phyloP scores from a whole-genome alignment of 2,113 vertebrate genomes.

The Scophthalmus maximus region DNA sequence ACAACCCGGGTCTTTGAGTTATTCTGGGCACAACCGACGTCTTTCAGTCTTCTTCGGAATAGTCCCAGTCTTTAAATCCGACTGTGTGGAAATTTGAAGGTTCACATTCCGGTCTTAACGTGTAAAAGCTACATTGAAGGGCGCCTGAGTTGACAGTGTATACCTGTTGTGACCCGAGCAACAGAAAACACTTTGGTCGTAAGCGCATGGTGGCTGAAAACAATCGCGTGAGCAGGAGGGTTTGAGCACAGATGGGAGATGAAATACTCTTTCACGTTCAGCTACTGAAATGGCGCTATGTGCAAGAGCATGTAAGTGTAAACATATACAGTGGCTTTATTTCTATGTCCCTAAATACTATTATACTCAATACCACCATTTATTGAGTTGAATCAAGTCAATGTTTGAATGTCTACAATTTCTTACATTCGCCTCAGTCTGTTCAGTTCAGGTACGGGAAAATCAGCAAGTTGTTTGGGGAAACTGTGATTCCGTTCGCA shows the following conservation, averaged over 20 bases:
- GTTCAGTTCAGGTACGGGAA: background rate
- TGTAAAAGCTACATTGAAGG: background rate
- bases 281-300: background rate
- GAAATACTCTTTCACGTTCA: constrained; percentile 36
- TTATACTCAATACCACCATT: too few relatives aligned
- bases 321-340: background rate
- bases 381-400: too few relatives aligned
- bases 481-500: background rate
- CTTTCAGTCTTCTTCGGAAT: constrained; percentile 59
- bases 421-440: background rate
- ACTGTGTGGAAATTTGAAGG: constrained; percentile 30
- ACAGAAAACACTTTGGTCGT: constrained; percentile 45
- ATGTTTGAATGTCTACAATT: background rate
- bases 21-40: constrained; percentile 68
- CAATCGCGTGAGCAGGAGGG: background rate
- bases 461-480: background rate
- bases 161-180: constrained; percentile 42
- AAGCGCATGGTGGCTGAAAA: constrained; percentile 19
- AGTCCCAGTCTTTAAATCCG: constrained; percentile 17
- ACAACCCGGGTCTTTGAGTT: constrained; percentile 59
- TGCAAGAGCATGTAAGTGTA: background rate
- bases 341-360: background rate
- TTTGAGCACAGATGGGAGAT: constrained; percentile 9
- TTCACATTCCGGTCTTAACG: constrained; percentile 4
- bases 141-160: constrained; percentile 26